Percentiles rank a stretch among this genome's conserved stretches.
Conservation (phyloP, 2,888 invertebrate genomes). For the Arctia plantaginis region DNA sequence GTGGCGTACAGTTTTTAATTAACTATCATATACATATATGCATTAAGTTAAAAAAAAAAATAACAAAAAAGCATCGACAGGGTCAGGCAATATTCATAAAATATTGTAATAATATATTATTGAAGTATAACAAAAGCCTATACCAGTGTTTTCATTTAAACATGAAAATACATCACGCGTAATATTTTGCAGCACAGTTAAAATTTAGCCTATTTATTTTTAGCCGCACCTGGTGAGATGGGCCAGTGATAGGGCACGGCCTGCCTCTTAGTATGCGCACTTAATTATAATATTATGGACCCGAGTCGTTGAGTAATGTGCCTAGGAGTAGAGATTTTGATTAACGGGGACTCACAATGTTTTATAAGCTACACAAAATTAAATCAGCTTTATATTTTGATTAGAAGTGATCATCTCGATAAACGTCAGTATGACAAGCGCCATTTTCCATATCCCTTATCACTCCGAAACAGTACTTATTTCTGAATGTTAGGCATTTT, state of each 20-base stretch:
- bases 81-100: no score
- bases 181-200: slow-evolving; percentile 13
- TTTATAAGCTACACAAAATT: not conserved
- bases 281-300: slow-evolving; percentile 47
- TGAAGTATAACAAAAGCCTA: not conserved
- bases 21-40: no score
- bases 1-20: no score
- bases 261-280: slow-evolving; percentile 31
- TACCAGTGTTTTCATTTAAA: not conserved
- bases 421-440: not conserved
- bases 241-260: slow-evolving; percentile 43
- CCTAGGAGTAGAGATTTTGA: slow-evolving; percentile 11
- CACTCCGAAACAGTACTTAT: not conserved
- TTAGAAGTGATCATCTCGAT: not conserved
- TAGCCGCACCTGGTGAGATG: slow-evolving; percentile 26
- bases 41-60: no score
- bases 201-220: slow-evolving; percentile 33
- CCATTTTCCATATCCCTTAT: not conserved
- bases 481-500: not conserved
- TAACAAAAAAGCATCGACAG: no score
- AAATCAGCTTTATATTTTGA: not conserved
- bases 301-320: slow-evolving; percentile 21
- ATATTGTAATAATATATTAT: no score
- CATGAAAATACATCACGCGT: not conserved
- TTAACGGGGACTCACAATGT: slow-evolving; percentile 12